Evolutionary conservation across 2,113 vertebrate genomes (phyloP).

Genomic region (Chloroceryle aenea): DNA sequence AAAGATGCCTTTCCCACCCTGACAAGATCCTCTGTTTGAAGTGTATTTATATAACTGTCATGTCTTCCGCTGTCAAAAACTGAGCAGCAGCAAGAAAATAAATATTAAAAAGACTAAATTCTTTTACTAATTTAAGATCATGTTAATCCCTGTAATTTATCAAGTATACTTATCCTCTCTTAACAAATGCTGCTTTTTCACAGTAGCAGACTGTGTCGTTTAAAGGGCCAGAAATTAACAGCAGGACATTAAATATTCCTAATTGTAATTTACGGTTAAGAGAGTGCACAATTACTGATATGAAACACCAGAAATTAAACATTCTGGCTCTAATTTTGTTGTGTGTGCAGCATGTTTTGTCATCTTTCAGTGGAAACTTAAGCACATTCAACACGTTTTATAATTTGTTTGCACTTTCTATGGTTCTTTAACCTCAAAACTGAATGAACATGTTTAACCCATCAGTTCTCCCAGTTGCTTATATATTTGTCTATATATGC

Average conservation of each 20-base stretch:
- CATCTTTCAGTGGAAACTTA: not conserved
- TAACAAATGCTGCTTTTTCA: conserved; percentile 45
- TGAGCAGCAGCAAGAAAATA: conserved; percentile 44
- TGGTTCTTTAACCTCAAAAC: not conserved
- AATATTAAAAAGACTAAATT: conserved; percentile 51
- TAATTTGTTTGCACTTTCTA: not conserved
- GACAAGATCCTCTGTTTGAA: conserved; percentile 40
- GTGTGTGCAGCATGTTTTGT: not conserved
- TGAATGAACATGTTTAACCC: not conserved
- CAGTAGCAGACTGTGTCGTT: not conserved
- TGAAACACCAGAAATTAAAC: not conserved
- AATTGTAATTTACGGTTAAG: not conserved
- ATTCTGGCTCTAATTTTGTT: not conserved
- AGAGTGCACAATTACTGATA: not conserved
- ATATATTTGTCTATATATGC: not conserved
- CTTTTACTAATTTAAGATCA: conserved; percentile 48
- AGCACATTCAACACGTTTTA: fast-evolving
- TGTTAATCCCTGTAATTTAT: conserved; percentile 61
- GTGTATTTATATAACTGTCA: conserved; percentile 39
- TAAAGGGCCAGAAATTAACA: conserved; percentile 25
- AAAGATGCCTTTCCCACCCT: conserved; percentile 28
- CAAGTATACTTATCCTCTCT: conserved; percentile 27
- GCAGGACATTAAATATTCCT: not conserved
- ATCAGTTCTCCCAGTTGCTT: not conserved
- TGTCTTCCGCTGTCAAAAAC: conserved; percentile 26